phyloP scores from a whole-genome alignment of 2,113 vertebrate genomes.

The Peromyscus maniculatus region DNA sequence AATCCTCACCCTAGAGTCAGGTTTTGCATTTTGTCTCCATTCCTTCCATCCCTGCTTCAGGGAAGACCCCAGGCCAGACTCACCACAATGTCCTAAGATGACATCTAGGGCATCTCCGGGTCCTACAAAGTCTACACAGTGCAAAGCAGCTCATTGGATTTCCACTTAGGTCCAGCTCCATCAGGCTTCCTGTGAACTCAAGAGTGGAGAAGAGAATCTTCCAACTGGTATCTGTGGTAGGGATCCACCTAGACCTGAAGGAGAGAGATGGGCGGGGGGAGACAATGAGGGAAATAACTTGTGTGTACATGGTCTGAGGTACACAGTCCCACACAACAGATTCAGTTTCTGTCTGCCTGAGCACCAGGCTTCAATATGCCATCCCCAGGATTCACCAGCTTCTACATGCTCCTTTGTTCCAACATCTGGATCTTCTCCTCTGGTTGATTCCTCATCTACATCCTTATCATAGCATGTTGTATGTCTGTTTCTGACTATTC shows the following conservation, averaged over 20 bases:
- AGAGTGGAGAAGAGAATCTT: slow-evolving; percentile 26
- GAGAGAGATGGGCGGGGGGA: not conserved
- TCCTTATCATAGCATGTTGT: no score
- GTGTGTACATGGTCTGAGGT: no score
- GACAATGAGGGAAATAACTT: not conserved
- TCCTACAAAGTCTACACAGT: slow-evolving; percentile 2
- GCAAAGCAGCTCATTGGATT: not conserved
- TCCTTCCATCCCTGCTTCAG: not conserved
- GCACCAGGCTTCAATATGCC: no score
- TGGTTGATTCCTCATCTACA: no score
- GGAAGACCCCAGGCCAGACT: slow-evolving; percentile 17
- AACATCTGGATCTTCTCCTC: not conserved
- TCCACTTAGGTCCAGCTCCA: slow-evolving; percentile 68
- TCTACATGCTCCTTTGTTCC: no score
- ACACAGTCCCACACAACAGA: no score
- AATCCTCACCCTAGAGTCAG: no score
- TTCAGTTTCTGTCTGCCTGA: not conserved
- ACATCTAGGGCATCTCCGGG: not conserved
- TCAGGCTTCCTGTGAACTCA: not conserved
- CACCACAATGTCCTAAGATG: slow-evolving; percentile 60
- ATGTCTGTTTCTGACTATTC: not conserved
- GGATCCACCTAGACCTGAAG: not conserved
- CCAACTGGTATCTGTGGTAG: not conserved
- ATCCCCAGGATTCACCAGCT: not conserved
- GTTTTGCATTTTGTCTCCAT: not conserved